Percentiles rank a stretch among this genome's conserved stretches.
These are phyloP conservation scores for Aix galericulata DNA, from an alignment of 2,113 vertebrate genomes.

Conservation along the genomic window DNA sequence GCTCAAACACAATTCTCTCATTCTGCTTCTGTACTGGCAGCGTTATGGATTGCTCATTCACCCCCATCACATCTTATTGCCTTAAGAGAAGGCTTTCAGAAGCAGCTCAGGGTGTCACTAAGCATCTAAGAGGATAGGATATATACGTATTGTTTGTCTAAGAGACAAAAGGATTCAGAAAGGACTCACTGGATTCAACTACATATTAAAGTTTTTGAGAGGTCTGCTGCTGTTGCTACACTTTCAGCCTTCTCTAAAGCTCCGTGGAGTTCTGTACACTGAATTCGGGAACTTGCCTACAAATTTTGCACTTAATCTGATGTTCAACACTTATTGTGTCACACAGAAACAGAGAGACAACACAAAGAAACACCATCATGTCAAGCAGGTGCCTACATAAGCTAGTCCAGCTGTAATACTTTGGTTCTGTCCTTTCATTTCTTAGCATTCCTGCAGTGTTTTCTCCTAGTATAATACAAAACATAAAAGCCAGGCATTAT, in stretches of 20 bases:
- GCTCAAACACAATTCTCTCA: not conserved
- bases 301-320: conserved; percentile 7
- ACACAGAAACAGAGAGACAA: conserved; percentile 58
- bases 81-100: not conserved
- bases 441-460: not conserved
- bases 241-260: not conserved
- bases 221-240: not conserved
- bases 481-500: not conserved
- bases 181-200: not conserved
- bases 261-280: not conserved
- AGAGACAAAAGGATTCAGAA: not conserved
- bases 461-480: not conserved
- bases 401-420: not conserved
- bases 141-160: not conserved
- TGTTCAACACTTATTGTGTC: not conserved
- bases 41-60: not conserved
- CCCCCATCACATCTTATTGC: not conserved
- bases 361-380: conserved; percentile 46
- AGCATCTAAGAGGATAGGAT: not conserved
- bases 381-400: conserved; percentile 4
- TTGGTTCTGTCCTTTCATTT: not conserved
- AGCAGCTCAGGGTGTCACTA: not conserved
- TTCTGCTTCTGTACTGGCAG: not conserved
- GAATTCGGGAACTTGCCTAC: not conserved
- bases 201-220: not conserved